These are phyloP conservation scores for Diogma glabrata DNA, from an alignment of 2,888 invertebrate genomes.

Conservation along the genomic window DNA sequence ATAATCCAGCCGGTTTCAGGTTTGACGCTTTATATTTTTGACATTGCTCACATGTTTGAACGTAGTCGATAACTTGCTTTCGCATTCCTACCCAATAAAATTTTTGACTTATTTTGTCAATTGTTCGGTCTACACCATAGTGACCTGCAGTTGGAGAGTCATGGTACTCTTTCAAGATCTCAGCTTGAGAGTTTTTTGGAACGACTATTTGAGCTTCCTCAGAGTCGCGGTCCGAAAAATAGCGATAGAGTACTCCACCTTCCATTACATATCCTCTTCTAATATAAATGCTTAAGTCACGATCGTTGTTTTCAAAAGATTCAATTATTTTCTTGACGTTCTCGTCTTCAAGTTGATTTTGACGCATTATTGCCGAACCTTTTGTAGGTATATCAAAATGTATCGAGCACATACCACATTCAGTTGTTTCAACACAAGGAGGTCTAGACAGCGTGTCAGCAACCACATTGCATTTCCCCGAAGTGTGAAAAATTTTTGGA, in stretches of 20 bases:
- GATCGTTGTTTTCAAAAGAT: constrained; percentile 14
- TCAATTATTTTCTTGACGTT: constrained; percentile 21
- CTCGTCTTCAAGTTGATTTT: too few species aligned
- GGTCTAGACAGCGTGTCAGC: too few species aligned
- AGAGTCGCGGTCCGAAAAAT: constrained; percentile 12
- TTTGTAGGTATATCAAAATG: too few species aligned
- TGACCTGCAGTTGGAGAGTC: constrained; percentile 23
- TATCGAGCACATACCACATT: too few species aligned
- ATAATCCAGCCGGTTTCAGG: constrained; percentile 25
- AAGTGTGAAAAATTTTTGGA: too few species aligned
- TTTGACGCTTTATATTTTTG: constrained; percentile 26
- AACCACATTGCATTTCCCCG: too few species aligned
- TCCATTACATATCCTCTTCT: constrained; percentile 21
- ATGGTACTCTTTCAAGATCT: constrained; percentile 13
- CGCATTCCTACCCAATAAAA: constrained; percentile 25
- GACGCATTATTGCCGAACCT: too few species aligned
- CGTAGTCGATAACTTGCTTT: constrained; percentile 20
- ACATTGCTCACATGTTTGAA: constrained; percentile 23
- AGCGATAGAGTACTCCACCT: constrained; percentile 20
- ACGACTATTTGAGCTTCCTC: constrained; percentile 15
- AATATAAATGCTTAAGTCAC: constrained; percentile 16
- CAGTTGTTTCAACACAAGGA: too few species aligned
- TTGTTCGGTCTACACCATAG: constrained; percentile 21
- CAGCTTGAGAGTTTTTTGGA: constrained; percentile 14
- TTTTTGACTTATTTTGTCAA: constrained; percentile 16